Evolutionary conservation across 2,888 invertebrate species (phyloP), one percentile per base, ranked within the genome.

Genomic region (Scaptomyza cyrtandrae): DNA sequence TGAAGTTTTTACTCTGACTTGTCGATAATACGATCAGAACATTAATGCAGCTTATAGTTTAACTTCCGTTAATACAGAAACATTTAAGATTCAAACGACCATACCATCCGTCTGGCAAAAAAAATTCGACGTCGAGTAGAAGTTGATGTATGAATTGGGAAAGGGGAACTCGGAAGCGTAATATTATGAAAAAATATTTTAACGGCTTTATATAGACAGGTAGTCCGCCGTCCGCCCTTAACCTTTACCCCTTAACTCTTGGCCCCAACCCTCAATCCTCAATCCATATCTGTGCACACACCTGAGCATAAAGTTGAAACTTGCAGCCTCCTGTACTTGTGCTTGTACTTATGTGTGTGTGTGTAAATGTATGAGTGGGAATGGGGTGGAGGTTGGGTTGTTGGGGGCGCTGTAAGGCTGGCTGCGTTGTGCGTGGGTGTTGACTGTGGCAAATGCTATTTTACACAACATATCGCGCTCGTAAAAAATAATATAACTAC

Each of bases 401-500:
- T n/a, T 19, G 19, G 43, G 27, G 27, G 33, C 31, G 39, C 39
- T 37, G 10, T n/a, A 31, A 10, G 35, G 16, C 48, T 50, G 31
- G 44, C 11, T 6, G n/a, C 43, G 14, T 39, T 43, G 33, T 45
- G 35, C 19, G 37, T 39, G 44, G 24, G 33, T 50, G 48, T 52
- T 54, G 58, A 58, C 41, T 55, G 60, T 13, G 68, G 55, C 60
- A 58, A 68, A 68, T 63, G 85, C 82, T 75, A 82, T 82, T 86
- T 87, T 78, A 75, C 77, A 86, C 78, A 86, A 85, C 82, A 85
- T 86, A 86, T 87, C 76, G 87, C 71, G 85, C 78, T 83, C 87
- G 79, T 86, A 86, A 87, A 86, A 86, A 87, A 83, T 87, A 85
- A 87, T 80, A 83, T 83, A 87, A 86, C 87, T 86, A 85, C 85